Evolutionary conservation across 1,140 invertebrate genomes (phyloP), one percentile per base, ranked within the genome.

Genomic region (Leptinotarsa texana): DNA sequence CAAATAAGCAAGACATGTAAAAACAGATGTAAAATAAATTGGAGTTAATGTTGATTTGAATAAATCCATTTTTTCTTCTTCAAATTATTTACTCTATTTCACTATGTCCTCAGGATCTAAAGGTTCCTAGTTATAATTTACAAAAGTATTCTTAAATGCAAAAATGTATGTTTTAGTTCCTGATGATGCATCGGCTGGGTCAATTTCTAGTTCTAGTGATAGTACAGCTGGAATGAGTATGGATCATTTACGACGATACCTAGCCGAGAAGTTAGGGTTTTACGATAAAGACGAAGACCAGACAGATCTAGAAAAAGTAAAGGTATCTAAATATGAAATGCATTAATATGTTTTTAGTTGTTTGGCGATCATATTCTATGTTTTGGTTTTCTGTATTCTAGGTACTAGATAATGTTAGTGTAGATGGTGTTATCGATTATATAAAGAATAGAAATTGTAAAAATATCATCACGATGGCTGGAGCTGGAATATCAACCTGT

Each of bases 401-500:
- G 87, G 84, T 91, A 62, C 82, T 91, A 57, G 83, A 88, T 24
- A 88, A 91, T 63, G 78, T 90, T 27, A 87, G 84, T 47, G 82
- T 95, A 62, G 91, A 93, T 82, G 93, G 92, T 6, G 86, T 96
- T 27, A 88, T 89, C 0, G 87, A 90, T 6, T 93, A 91, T 80
- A 94, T 95, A 71, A 89, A 93, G 77, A 89, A 89, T 79, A 89
- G 89, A 18, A 90, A 92, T 77, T 94, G 93, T 81, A 93, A 92
- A 85, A 96, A 96, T 80, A 92, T 98, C 69, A 93, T 98, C 72
- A 96, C 94, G 18, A 92, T 98, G 91, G 93, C 95, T 76, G 96
- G 96, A 72, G 96, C 96, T 80, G 97, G 97, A 71, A 97, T 98
- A 81, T 98, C 96, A 21, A 98, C 96, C 51, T 94, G 95, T 96